These are phyloP conservation scores for Protonemura montana DNA, from an alignment of 2,888 invertebrate species.

Conservation along the genomic window DNA sequence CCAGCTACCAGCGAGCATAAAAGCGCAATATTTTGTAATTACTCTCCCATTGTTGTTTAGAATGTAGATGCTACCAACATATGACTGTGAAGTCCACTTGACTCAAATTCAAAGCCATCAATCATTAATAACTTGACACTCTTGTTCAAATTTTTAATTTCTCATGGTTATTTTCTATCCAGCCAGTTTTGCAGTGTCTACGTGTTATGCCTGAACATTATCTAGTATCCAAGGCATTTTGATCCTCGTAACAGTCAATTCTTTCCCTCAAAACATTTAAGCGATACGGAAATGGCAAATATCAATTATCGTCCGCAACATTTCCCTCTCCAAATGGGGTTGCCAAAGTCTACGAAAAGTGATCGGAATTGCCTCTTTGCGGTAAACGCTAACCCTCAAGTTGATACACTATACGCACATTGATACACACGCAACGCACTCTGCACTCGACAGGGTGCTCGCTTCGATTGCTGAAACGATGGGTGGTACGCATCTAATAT, in stretches of 20 bases:
- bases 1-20: background rate
- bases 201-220: too few relatives aligned
- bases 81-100: background rate
- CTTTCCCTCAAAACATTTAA: background rate
- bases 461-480: background rate
- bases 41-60: background rate
- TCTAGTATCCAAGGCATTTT: too few relatives aligned
- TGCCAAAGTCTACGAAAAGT: background rate
- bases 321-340: background rate
- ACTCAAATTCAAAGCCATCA: background rate
- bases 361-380: slow-evolving; percentile 5
- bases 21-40: background rate
- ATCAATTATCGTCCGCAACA: background rate
- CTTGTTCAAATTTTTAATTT: background rate
- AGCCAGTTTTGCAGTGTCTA: too few relatives aligned
- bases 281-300: slow-evolving; percentile 7
- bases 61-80: background rate
- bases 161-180: too few relatives aligned
- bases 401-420: slow-evolving; percentile 14
- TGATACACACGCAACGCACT: background rate
- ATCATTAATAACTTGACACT: background rate
- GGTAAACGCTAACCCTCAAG: background rate
- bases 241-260: too few relatives aligned
- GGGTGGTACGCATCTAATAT: slow-evolving; percentile 36
- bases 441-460: background rate